phyloP scores from a whole-genome alignment of 2,888 invertebrate species.

The Scaeva pyrastri region DNA sequence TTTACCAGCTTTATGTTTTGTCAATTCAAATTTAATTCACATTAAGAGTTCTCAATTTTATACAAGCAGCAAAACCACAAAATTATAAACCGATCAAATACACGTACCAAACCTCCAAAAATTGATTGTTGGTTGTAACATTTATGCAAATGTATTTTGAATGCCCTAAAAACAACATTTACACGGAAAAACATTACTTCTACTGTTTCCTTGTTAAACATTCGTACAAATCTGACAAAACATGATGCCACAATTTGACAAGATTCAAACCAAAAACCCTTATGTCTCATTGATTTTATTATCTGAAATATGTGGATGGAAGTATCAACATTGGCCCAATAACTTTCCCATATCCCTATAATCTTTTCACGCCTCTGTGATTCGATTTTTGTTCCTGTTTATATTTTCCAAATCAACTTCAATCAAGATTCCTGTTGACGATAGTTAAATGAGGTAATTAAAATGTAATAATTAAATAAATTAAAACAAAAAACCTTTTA shows the following conservation, averaged over 20 bases:
- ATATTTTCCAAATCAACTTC: not conserved
- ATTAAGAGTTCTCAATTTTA: not conserved
- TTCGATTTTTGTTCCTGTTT: not conserved
- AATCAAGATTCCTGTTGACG: constrained; percentile 40
- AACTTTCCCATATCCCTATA: constrained; percentile 19
- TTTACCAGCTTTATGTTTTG: not conserved
- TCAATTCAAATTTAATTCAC: not conserved
- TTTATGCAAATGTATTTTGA: not conserved
- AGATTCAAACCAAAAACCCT: not conserved
- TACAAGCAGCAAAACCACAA: not conserved
- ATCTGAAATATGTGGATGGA: constrained; percentile 13
- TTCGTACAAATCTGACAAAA: not conserved
- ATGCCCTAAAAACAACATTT: not conserved
- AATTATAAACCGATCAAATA: not conserved
- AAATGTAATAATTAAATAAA: constrained; percentile 52
- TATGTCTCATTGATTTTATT: constrained; percentile 22
- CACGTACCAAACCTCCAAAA: not conserved
- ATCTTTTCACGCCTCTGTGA: constrained; percentile 43
- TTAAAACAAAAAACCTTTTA: constrained; percentile 30
- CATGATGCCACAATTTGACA: not conserved
- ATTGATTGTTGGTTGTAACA: not conserved
- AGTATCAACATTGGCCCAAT: constrained; percentile 19
- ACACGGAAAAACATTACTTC: not conserved
- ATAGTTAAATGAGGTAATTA: constrained; percentile 47
- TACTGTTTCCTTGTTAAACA: not conserved